Evolutionary conservation across 2,113 vertebrate species (phyloP), one percentile per base, ranked within the genome.

Genomic region (Eulacestoma nigropectus): DNA sequence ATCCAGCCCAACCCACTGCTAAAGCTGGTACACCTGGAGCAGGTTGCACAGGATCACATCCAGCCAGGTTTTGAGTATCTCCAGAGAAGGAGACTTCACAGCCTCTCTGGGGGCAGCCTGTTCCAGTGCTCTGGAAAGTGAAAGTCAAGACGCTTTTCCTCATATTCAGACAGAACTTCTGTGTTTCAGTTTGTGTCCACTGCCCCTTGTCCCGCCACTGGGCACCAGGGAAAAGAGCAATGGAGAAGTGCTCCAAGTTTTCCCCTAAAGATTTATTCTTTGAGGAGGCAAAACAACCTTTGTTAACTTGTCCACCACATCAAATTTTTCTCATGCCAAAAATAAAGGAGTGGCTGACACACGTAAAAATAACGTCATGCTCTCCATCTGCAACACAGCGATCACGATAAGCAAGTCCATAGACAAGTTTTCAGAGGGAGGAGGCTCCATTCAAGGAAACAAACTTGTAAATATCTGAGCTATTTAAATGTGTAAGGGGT

Each of bases 291-390:
- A 70, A 74, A 52, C 22, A 57, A 39, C 7, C 20, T 30, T 29
- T n/a, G 5, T 25, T 44, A 53, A 32, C 7, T 27, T 91, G 52
- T 53, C 16, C 41, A 63, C 6, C 6, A 1, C 4, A 81, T 7
- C 21, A 59, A 42, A 4, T 72, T 89, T 53, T 52, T 46, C 30
- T 56, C 37, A 13, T 27, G 52, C 19, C 47, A 80, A 72, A 78
- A 92, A 56, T 2, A 21, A 88, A 92, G 55, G 79, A 64, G 68
- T 7, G 41, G 60, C 49, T 49, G 76, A 67, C 32, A 93, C 70
- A 72, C 0, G 1, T 2, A 69, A 32, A 5, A 19, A 33, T 14
- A 85, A 39, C 2, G 0, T 79, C 91, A 95, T 0, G 0, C 64
- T 87, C 29, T 39, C 77, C 49, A 60, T 55, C 25, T 64, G 39